Conservation (phyloP, 2,113 vertebrate species). For the Pollachius pollachius region DNA sequence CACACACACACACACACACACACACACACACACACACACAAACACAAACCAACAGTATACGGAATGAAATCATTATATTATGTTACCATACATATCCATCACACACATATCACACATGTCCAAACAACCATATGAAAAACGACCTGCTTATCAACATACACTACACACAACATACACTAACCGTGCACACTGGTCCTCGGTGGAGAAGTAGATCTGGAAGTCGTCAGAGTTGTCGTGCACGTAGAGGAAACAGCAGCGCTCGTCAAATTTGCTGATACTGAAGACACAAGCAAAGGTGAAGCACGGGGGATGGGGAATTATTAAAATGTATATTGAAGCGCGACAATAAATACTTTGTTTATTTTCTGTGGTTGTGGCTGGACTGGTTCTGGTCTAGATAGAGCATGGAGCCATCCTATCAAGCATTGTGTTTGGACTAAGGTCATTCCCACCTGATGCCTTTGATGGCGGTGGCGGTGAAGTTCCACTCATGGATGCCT, state of each 20-base stretch:
- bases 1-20: conserved; percentile 4
- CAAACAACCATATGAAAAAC: not conserved
- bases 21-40: not conserved
- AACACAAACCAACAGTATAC: not conserved
- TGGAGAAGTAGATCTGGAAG: conserved; percentile 98
- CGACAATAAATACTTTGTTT: no score
- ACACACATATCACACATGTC: conserved; percentile 61
- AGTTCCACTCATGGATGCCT: conserved; percentile 94
- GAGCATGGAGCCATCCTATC: not conserved
- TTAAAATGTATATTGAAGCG: no score
- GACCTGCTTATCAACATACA: conserved; percentile 37
- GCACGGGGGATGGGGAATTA: no score
- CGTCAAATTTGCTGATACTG: conserved; percentile 94
- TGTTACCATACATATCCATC: conserved; percentile 40
- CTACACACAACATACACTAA: conserved; percentile 67
- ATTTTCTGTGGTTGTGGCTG: not conserved
- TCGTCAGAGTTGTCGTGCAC: conserved; percentile 93
- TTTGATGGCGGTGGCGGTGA: conserved; percentile 86
- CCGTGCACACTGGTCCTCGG: conserved; percentile 88
- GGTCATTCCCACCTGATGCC: conserved; percentile 85
- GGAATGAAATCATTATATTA: not conserved
- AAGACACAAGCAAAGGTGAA: conserved; percentile 18
- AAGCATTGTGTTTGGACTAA: not conserved
- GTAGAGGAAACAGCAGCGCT: conserved; percentile 94
- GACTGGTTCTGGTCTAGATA: not conserved